Evolutionary conservation across 2,113 vertebrate genomes (phyloP).

Genomic region (Donacobius atricapilla): DNA sequence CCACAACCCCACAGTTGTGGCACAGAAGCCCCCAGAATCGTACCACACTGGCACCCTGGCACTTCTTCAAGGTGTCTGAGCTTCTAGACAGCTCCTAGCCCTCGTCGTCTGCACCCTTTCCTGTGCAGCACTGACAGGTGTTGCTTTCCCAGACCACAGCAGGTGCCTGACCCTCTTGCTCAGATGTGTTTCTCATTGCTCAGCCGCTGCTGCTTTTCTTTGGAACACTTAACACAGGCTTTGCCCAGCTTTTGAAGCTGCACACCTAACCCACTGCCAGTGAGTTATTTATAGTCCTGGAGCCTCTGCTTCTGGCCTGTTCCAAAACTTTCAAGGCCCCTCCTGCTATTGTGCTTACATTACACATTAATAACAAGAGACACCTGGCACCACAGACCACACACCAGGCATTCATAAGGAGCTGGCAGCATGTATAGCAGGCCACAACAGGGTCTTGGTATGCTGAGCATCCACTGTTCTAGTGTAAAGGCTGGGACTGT

Average conservation of each 20-base stretch:
- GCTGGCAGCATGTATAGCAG: background rate
- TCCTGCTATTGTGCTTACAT: background rate
- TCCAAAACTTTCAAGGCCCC: background rate
- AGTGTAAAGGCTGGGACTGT: background rate
- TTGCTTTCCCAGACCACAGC: background rate
- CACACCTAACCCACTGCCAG: background rate
- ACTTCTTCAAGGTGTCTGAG: background rate
- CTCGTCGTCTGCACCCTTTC: background rate
- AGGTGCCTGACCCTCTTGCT: background rate
- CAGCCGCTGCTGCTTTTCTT: background rate
- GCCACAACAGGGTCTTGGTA: background rate
- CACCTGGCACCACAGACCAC: background rate
- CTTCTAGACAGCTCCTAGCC: background rate
- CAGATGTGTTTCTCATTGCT: background rate
- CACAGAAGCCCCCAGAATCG: background rate
- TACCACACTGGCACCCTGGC: background rate
- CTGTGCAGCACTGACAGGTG: fast-evolving
- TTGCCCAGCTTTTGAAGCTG: background rate
- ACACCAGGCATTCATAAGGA: background rate
- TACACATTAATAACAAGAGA: background rate
- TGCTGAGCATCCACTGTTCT: background rate
- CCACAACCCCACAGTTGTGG: too few species aligned
- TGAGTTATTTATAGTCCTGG: background rate
- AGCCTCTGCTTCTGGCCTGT: background rate
- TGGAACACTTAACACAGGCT: background rate